Base-by-base conservation (phyloP, 2,888 invertebrate genomes). In the Invenusta paracnida region DNA sequence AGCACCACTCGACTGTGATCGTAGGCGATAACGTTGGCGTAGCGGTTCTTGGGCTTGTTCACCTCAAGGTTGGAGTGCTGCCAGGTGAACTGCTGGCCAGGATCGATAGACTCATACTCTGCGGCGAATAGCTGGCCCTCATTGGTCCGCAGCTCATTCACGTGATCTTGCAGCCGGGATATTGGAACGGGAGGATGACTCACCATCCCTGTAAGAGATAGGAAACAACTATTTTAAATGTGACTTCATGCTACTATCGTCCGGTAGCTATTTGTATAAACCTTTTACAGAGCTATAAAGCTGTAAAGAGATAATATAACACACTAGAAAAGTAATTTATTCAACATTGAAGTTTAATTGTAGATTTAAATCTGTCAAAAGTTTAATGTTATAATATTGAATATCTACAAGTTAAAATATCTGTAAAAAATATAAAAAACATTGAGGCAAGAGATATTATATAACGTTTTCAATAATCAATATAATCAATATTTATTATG, bases 21-120 rank as follows among this genome's bases (percentile, higher is more conserved):
- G 91, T 99, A 99, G 2, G 98, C 98, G 85, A 98, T 97, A 0
- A 99, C 98, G 91, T 99, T 99, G 29, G 98, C 98, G 91, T 99
- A 99, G 83, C 99, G 95, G 92, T 99, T 99, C 92, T 99, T 99
- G 23, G 97, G 96, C 90, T 98, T 98, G 92, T 99, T 99, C 31
- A 96, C 94, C 91, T 99, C 98, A 94, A 96, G 94, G 91, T 96
- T 98, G 0, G 98, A 98, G 91, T 98, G 96, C 91, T 99, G 98
- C 99, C 99, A 99, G 27, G 86, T 86, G 79, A 86, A 86, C 73
- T 86, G 86, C 67, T 86, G 86, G 0, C 86, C 86, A 23, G 86
- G 86, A n/a, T 86, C 86, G 29, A 86, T 86, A 0, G 86, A 86
- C 28, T 86, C 86, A 29, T 86, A 86, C 48, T 86, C 86, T n/a